Evolutionary conservation across 1,140 invertebrate species (phyloP).

Genomic region (Bombus consobrinus): DNA sequence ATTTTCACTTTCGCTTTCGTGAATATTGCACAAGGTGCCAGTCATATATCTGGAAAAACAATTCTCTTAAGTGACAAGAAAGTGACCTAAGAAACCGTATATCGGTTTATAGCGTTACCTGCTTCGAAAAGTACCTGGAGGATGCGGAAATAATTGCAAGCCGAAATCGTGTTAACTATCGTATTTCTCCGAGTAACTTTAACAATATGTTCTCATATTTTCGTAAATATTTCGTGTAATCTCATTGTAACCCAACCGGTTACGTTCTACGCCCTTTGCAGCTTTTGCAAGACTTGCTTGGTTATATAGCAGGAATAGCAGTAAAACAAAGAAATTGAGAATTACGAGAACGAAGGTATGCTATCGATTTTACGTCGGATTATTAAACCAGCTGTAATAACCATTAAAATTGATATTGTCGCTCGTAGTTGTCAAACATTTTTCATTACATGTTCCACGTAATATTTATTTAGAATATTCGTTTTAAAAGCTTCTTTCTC

Average conservation of each 20-base stretch:
- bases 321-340: not conserved
- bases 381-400: not conserved
- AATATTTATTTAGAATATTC: too few relatives aligned
- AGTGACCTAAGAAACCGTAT: conserved; percentile 53
- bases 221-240: not conserved
- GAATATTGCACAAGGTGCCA: not conserved
- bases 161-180: not conserved
- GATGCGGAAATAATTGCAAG: not conserved
- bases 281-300: not conserved
- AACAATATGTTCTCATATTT: not conserved
- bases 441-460: too few relatives aligned
- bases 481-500: too few relatives aligned
- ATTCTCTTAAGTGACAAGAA: conserved; percentile 4
- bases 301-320: accelerated
- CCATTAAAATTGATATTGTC: not conserved
- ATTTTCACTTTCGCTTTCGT: conserved; percentile 11
- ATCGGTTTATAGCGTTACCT: conserved; percentile 77
- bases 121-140: conserved; percentile 70
- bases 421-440: not conserved
- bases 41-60: not conserved
- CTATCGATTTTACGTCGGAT: not conserved
- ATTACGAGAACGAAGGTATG: not conserved
- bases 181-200: too few relatives aligned
- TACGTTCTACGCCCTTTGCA: accelerated
- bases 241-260: accelerated